Base-by-base conservation (phyloP, 2,888 invertebrate genomes). In the Agriopis leucophaearia region DNA sequence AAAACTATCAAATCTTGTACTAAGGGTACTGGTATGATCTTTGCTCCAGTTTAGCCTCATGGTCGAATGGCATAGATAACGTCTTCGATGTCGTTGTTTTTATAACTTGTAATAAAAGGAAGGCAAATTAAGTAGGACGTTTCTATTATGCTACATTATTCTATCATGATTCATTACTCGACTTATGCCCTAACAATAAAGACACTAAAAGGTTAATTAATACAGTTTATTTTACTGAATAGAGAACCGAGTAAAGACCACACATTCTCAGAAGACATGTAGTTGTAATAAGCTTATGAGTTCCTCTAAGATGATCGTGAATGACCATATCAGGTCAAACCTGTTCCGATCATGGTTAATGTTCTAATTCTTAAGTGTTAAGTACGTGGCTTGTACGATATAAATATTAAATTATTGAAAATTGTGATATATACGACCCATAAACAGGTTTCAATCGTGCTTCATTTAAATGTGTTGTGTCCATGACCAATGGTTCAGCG, bases 321-420 rank as follows among this genome's bases (percentile, higher is more conserved):
- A 36, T 52, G 57, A 54, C 67, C 69, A 56, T 70, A 66, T 66
- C 68, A 35, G 48, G 66, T 35, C 40, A 47, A 64, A 64, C 64
- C 48, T 15, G 62, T 66, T 69, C 52, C 40, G 13, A 56, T 27
- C 38, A 36, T 8, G 64, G 61, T 51, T 16, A 56, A 59, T 55
- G 60, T 59, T 59, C 67, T 55, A 67, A 63, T 67, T 67, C 48
- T 36, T 7, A 55, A 48, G 59, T 60, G 65, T 55, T 65, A 60
- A 65, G 36, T 66, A 44, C 55, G 56, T 48, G 59, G n/a, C 36
- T 55, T 35, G 58, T 48, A 48, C 15, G 47, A 44, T 52, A 44
- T 27, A 36, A 45, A 15, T 52, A 54, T 52, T 44, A 61, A 18
- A 47, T 54, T 54, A 54, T 62, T 62, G 45, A 4, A 45, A 62